Evolutionary conservation across 1,140 invertebrate genomes (phyloP), one percentile per base, ranked within the genome.

Genomic region (Diplogasteroides magnus): DNA sequence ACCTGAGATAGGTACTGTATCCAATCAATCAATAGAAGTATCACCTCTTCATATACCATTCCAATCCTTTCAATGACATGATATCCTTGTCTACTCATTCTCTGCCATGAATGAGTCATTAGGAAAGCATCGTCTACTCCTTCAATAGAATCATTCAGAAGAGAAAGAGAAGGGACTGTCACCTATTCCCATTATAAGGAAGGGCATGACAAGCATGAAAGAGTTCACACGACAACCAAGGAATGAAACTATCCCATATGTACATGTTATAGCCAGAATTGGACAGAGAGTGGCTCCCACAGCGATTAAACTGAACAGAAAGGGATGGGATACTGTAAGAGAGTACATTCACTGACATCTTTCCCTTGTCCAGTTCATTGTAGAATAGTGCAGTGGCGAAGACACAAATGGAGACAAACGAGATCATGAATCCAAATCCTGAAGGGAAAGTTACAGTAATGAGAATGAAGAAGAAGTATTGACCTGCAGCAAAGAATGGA

Each of bases 41-140:
- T 94, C 19, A 94, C 93, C 82, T 94, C 91, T 64, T 78, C 78
- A 59, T 78, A 74, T 29, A 80, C 79, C 58, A 78, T 55, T 59
- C 37, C 37, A 19, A 48, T 31, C 23, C 70, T 55, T 37, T 74
- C 70, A n/a, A n/a, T 29, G 57, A 48, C 73, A 31, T 37, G 31
- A 61, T 66, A 65, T 60, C 57, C 60, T 27, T 65, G 65, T 25
- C 61, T 60, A 25, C 77, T 71, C 23, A 73, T 58, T 55, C 74
- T 28, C 57, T 77, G 77, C 76, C 76, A 78, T 26, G 74, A 66
- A 61, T 78, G 74, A 58, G 73, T 69, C 74, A 78, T 78, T 23
- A 78, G 58, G 69, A 78, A 78, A 29, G 74, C 77, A 25, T 76
- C 64, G 61, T 74, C 78, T 19, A 78, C 77, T 29, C 75, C 74